Evolutionary conservation across 2,113 vertebrate species (phyloP), one percentile per base, ranked within the genome.

Genomic region (Oryzias curvinotus): DNA sequence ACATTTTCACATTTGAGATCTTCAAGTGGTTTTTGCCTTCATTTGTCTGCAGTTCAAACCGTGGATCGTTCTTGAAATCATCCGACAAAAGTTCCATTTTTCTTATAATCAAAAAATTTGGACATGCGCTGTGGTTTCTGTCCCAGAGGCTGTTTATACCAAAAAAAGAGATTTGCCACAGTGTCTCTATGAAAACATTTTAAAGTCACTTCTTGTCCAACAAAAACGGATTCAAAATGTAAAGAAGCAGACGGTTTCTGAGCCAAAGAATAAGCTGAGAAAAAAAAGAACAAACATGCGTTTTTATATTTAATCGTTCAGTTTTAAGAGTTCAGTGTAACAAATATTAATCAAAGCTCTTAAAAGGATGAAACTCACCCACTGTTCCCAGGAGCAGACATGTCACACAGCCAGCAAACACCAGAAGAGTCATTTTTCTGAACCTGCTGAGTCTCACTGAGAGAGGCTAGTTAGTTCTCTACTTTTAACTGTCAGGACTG

Each of bases 111-210:
- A 14, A 61, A 78, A 10, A 65, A 63, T 36, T 12, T 41, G 1
- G 73, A 78, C 8, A 78, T 0, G 1, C 42, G 14, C 23, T 57
- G 16, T 15, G 56, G 81, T 54, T 46, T 65, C 16, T 70, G n/a
- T 18, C 58, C 73, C 14, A 56, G 13, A 41, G 18, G 48, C 10
- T 80, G 67, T 46, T 77, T 81, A 16, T 75, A 84, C 81, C 81
- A 82, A 62, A 41, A 80, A 36, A 72, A 57, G 42, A 54, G 47
- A 4, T 52, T 14, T 4, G 16, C 54, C 0, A 1, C 1, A 7
- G 2, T 17, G 0, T 45, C 10, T 5, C 16, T 1, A 52, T 17
- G 23, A 1, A 42, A 52, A 46, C 84, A 86, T 7, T 62, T 14
- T 50, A 86, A 65, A 17, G 59, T 80, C 7, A 86, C 14, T 0